A percentile compares a stretch with the other conserved stretches of the same genome.
These are phyloP conservation scores for Geothlypis trichas DNA, from an alignment of 2,113 vertebrate species.

Conservation along the genomic window DNA sequence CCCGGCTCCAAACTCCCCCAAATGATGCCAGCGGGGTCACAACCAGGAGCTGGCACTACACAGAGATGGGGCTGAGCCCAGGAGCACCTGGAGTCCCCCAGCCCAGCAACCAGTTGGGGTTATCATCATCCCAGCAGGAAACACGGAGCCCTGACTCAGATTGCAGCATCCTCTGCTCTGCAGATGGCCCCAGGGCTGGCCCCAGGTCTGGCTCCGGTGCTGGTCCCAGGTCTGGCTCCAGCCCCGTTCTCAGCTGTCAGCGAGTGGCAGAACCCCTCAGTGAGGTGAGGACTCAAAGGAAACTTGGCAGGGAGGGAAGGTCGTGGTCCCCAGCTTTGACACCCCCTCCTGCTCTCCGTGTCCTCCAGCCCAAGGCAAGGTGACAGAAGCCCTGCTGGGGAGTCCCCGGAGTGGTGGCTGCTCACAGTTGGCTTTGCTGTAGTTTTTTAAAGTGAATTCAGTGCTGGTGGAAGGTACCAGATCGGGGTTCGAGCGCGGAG, in stretches of 20 bases:
- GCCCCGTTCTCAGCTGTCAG: neutral
- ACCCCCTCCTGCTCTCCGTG: neutral
- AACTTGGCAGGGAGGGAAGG: neutral
- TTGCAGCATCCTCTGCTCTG: neutral
- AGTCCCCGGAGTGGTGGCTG: rapidly evolving
- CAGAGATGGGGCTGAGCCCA: neutral
- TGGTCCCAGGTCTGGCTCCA: neutral
- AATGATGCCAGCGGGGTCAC: rapidly evolving
- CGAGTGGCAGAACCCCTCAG: neutral
- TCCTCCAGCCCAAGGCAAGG: neutral
- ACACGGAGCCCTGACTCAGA: rapidly evolving
- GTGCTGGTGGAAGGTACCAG: slow-evolving; percentile 47
- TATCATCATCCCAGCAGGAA: neutral
- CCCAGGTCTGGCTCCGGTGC: too few species aligned
- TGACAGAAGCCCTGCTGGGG: neutral
- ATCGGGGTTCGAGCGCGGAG: neutral
- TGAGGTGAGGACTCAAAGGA: neutral
- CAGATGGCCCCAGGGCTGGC: neutral
- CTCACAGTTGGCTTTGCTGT: neutral
- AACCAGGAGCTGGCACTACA: neutral
- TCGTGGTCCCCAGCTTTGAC: rapidly evolving
- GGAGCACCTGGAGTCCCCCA: neutral
- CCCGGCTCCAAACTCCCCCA: rapidly evolving
- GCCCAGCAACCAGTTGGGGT: rapidly evolving
- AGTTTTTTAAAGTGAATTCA: neutral